These are phyloP conservation scores for Verasper variegatus DNA, from an alignment of 2,113 vertebrate species.

Conservation along the genomic window DNA sequence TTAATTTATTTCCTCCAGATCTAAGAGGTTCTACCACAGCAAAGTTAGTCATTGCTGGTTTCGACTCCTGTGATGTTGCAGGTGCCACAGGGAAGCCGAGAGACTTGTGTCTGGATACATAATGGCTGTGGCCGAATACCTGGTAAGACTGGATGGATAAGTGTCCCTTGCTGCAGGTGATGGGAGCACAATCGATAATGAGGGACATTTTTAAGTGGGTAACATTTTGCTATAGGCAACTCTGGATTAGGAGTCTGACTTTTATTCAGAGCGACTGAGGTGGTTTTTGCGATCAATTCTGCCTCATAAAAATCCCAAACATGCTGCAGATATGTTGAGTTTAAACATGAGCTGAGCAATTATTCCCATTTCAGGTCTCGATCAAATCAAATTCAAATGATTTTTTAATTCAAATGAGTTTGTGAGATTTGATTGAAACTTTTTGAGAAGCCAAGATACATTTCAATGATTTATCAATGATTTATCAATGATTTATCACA, in stretches of 20 bases:
- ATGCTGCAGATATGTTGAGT: conserved; percentile 12
- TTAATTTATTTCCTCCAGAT: no score
- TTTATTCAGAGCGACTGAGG: conserved; percentile 30
- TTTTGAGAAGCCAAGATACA: no score
- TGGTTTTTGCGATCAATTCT: conserved; percentile 26
- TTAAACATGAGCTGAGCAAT: conserved; percentile 1
- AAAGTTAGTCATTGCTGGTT: background rate
- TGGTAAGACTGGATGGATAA: conserved; percentile 25
- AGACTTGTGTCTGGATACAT: background rate
- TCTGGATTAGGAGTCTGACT: conserved; percentile 43
- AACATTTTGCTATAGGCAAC: conserved; percentile 58
- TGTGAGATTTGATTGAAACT: no score
- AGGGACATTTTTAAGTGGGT: conserved; percentile 45
- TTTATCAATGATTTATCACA: no score
- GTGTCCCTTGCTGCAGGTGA: conserved; percentile 17
- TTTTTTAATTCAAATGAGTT: no score
- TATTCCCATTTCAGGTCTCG: background rate
- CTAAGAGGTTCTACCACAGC: background rate
- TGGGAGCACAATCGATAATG: conserved; percentile 44
- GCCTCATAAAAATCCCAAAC: conserved; percentile 24
- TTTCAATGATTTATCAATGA: no score
- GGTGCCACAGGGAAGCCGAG: background rate
- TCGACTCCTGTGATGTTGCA: background rate
- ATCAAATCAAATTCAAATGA: no score
- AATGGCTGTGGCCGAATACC: background rate